Evolutionary conservation across 2,113 vertebrate species (phyloP).

Genomic region (Pontoporia blainvillei): DNA sequence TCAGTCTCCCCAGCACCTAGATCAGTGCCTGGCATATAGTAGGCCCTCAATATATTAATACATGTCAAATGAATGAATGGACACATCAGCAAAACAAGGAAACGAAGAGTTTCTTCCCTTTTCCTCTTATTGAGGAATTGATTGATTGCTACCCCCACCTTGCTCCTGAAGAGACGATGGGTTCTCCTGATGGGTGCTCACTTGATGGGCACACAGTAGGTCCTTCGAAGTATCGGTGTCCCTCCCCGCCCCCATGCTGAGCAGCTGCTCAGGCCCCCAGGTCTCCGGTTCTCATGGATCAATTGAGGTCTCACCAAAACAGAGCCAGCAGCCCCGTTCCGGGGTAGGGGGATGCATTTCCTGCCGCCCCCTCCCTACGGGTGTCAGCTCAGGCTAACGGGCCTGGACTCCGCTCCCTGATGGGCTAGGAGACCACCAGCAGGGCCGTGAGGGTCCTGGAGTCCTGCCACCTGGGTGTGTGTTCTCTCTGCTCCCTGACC

Average conservation of each 20-base stretch:
- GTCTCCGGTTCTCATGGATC: neutral
- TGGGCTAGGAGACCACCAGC: neutral
- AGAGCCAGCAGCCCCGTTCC: neutral
- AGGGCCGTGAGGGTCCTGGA: neutral
- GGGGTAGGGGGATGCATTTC: neutral
- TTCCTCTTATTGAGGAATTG: neutral
- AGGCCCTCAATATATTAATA: neutral
- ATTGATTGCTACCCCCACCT: neutral
- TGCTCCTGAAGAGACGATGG: neutral
- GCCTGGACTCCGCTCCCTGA: neutral
- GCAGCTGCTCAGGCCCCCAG: neutral
- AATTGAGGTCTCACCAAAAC: neutral
- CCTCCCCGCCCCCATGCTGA: neutral
- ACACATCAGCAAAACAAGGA: neutral
- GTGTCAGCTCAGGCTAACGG: neutral
- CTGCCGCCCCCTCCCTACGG: too few species aligned
- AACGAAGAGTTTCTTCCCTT: neutral
- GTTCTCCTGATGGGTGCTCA: too few species aligned
- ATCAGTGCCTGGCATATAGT: neutral
- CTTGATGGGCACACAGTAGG: neutral
- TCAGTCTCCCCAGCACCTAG: neutral
- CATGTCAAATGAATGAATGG: neutral
- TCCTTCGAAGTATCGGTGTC: neutral
- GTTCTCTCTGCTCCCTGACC: neutral
- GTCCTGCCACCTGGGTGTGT: too few species aligned